These are phyloP conservation scores for Drosophila kuntzei DNA, from an alignment of 2,888 invertebrate species.

Conservation along the genomic window DNA sequence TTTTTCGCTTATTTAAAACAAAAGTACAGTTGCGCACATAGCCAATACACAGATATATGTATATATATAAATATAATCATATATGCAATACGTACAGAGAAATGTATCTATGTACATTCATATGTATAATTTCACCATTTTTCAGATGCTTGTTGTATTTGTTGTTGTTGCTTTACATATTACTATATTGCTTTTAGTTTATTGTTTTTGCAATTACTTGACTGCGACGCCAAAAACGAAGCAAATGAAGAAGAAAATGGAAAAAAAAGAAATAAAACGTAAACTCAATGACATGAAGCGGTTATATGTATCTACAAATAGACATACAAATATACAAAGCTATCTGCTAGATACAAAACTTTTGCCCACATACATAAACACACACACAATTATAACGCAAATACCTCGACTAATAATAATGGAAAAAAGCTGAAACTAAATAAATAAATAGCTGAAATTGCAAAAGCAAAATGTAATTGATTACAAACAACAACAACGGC, in stretches of 20 bases:
- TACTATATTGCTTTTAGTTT: constrained; percentile 80
- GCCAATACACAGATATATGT: constrained; percentile 25
- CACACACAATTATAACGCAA: constrained; percentile 36
- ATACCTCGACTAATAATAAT: constrained; percentile 74
- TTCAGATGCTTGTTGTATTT: constrained; percentile 56
- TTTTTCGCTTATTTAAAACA: constrained; percentile 82
- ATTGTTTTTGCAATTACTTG: constrained; percentile 81
- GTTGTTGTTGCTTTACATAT: constrained; percentile 62
- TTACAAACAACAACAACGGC: constrained; percentile 65
- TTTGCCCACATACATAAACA: constrained; percentile 39
- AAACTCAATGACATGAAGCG: constrained; percentile 66
- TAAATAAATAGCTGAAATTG: constrained; percentile 81
- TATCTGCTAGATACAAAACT: constrained; percentile 76
- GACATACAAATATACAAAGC: constrained; percentile 32
- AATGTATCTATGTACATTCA: constrained; percentile 4
- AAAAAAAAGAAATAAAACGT: constrained; percentile 53
- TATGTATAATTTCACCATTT: constrained; percentile 78
- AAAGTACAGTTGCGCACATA: constrained; percentile 77
- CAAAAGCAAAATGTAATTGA: constrained; percentile 81
- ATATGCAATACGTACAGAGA: constrained; percentile 1
- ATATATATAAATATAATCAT: constrained; percentile 12
- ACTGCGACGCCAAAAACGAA: constrained; percentile 57
- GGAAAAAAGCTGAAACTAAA: constrained; percentile 78
- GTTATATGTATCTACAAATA: constrained; percentile 19
- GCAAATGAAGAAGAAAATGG: constrained; percentile 50